phyloP scores from a whole-genome alignment of 2,888 invertebrate species.

The Lottia gigantea region DNA sequence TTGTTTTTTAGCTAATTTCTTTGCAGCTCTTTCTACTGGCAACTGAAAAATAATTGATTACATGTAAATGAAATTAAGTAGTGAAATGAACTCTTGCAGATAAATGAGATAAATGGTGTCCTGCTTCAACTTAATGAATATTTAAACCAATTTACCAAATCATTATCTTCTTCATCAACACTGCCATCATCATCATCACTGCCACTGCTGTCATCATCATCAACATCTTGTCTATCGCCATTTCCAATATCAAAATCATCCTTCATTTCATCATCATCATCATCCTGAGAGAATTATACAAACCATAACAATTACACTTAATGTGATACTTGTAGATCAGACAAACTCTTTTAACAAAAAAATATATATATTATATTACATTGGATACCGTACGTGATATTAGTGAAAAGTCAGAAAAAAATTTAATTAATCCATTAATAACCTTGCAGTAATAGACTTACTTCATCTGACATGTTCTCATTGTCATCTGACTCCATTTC shows the following conservation, averaged over 20 bases:
- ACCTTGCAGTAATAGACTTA: background rate
- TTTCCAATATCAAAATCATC: background rate
- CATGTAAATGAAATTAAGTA: no score
- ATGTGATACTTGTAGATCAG: no score
- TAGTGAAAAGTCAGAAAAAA: no score
- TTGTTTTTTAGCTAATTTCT: constrained; percentile 80
- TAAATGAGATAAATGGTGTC: no score
- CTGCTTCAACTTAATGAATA: constrained; percentile 12
- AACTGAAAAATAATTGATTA: constrained; percentile 72
- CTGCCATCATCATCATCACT: constrained; percentile 29
- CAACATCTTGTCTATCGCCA: background rate
- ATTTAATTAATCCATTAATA: no score
- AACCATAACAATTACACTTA: no score
- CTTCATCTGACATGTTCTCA: background rate
- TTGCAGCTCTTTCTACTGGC: constrained; percentile 87
- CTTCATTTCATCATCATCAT: background rate
- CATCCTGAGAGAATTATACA: background rate
- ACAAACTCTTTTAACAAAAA: no score
- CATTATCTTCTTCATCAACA: constrained; percentile 34
- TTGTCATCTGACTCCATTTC: background rate
- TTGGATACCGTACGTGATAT: no score
- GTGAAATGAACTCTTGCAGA: no score
- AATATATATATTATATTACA: no score
- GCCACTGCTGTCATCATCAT: constrained; percentile 15
- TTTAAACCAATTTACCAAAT: constrained; percentile 30